Base-by-base conservation (phyloP, 1,140 invertebrate species). In the Pinna nobilis region DNA sequence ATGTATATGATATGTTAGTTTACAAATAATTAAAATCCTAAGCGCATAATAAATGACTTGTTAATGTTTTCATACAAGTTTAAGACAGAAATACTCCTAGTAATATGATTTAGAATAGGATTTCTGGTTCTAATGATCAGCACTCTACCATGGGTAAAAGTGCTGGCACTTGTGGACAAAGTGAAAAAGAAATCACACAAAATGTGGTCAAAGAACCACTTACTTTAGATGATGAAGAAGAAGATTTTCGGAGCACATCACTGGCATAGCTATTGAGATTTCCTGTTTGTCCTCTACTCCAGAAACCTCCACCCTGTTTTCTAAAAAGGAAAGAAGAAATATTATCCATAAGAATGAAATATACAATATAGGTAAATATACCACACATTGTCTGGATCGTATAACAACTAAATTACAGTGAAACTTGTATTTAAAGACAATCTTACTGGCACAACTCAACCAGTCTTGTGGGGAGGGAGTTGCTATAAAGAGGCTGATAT, bases 261-360 rank as follows among this genome's bases (percentile, higher is more conserved):
- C 83, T 76, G 15, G 84, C 86, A 74, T 88, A 86, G 7, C 41
- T 83, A 37, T 76, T 84, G 7, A 89, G 76, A 15, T 78, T 76
- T 4, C 88, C 87, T 41, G 82, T 74, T 55, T 88, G 82, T 5
- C 86, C 88, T 28, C 61, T 78, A 33, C 80, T 81, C 88, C 88
- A 89, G 66, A 83, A 85, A 3, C 83, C 84, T 13, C 86, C 86
- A 7, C 86, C 84, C 70, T 84, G 77, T 44, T 74, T 70, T 65
- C 87, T 87, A 71, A 9, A 70, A 73, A 59, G 37, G 13, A 59
- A 59, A 33, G 20, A 35, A 57, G n/a, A 9, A 7, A n/a, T 59
- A n/a, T n/a, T 20, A 0, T 6, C 23, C 3, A 15, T 53, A 53
- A 53, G 5, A 13, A 53, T 53, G 13, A 5, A 53, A 1, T 23